phyloP scores from a whole-genome alignment of 2,113 vertebrate species.

The Condylura cristata region DNA sequence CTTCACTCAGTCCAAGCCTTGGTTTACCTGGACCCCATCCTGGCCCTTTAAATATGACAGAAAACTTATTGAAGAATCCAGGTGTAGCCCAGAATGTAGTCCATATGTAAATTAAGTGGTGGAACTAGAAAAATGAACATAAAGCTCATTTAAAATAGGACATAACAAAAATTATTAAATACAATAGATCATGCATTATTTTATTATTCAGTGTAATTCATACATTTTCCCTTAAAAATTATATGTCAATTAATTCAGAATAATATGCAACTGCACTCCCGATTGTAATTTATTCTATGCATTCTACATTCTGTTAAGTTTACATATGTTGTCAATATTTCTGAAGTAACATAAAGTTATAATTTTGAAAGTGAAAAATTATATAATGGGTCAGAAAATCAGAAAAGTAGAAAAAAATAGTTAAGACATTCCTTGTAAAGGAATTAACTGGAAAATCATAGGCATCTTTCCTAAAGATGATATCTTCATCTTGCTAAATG shows the following conservation, averaged over 20 bases:
- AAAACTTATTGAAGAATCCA: conserved; percentile 90
- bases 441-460: background rate
- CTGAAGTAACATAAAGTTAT: background rate
- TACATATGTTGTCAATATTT: conserved; percentile 11
- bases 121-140: conserved; percentile 84
- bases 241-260: background rate
- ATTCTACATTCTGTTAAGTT: background rate
- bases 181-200: background rate
- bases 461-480: background rate
- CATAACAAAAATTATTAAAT: conserved; percentile 13
- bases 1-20: conserved; percentile 90
- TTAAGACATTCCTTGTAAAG: background rate
- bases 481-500: background rate
- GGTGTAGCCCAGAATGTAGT: conserved; percentile 86
- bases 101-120: conserved; percentile 91
- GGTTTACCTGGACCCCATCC: conserved; percentile 94
- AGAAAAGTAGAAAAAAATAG: background rate
- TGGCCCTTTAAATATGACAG: conserved; percentile 93
- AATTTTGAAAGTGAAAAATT: conserved; percentile 14
- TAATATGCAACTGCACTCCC: background rate
- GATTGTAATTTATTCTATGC: background rate
- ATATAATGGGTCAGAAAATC: background rate
- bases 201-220: background rate
- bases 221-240: background rate
- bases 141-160: conserved; percentile 45